phyloP scores from a whole-genome alignment of 1,140 invertebrate species.

The Arion vulgaris region DNA sequence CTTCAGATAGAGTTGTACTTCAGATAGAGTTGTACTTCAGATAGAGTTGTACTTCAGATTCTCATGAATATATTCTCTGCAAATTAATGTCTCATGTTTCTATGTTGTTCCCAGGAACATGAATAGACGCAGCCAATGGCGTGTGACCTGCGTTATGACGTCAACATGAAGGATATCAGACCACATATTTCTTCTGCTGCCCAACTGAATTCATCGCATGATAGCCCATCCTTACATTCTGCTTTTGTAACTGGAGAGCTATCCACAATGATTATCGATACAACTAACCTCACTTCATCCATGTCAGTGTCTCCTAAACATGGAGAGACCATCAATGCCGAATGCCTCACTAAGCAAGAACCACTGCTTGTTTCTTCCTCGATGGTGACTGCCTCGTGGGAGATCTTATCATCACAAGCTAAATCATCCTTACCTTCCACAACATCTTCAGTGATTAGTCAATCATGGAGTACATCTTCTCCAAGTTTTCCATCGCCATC shows the following conservation, averaged over 20 bases:
- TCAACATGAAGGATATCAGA: constrained; percentile 27
- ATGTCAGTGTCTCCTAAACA: constrained; percentile 42
- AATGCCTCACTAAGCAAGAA: constrained; percentile 17
- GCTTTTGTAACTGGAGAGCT: not conserved
- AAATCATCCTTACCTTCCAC: not conserved
- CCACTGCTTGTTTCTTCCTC: not conserved
- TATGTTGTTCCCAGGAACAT: no score
- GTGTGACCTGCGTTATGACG: no score
- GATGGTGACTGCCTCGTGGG: not conserved
- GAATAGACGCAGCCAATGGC: constrained; percentile 17
- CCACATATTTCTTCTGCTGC: constrained; percentile 4
- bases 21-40: no score
- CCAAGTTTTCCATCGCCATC: not conserved
- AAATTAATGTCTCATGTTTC: no score
- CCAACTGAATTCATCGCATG: not conserved
- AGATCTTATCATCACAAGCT: not conserved
- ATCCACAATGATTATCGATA: constrained; percentile 48
- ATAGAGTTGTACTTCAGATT: no score
- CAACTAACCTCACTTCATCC: constrained; percentile 36
- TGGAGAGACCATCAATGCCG: constrained; percentile 36
- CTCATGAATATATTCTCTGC: no score
- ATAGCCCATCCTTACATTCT: not conserved
- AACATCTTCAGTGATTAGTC: not conserved
- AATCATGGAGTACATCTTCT: not conserved
- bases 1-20: no score